Percentiles rank a stretch among this genome's conserved stretches.
phyloP scores from a whole-genome alignment of 2,888 invertebrate species.

The Phytoseiulus persimilis region DNA sequence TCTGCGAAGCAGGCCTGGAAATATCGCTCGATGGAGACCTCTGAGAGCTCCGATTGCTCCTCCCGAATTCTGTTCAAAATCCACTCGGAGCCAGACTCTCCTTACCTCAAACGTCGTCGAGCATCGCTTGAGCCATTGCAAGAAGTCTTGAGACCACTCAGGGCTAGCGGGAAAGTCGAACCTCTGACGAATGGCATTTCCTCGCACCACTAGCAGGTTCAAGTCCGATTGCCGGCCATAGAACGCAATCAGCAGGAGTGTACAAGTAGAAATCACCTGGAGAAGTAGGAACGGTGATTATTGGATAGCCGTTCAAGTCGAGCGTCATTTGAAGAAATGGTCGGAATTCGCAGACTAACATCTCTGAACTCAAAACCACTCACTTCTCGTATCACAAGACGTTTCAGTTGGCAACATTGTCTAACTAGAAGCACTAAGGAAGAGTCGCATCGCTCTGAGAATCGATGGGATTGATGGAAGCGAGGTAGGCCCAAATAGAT shows the following conservation, averaged over 20 bases:
- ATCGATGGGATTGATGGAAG: slow-evolving; percentile 60
- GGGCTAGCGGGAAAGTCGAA: slow-evolving; percentile 60
- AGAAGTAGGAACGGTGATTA: slow-evolving; percentile 55
- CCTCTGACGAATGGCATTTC: slow-evolving; percentile 62
- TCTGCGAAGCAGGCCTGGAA: slow-evolving; percentile 50
- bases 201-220: slow-evolving; percentile 59
- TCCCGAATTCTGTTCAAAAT: no score
- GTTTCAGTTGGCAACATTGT: slow-evolving; percentile 61
- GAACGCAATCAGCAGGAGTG: slow-evolving; percentile 62
- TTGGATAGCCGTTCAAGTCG: neutral
- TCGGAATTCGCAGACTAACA: no score
- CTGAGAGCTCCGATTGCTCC: no score
- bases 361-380: slow-evolving; percentile 6
- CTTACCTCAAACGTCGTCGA: slow-evolving; percentile 61
- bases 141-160: slow-evolving; percentile 62
- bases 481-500: slow-evolving; percentile 63
- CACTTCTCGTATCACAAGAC: slow-evolving; percentile 55
- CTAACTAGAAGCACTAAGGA: slow-evolving; percentile 60
- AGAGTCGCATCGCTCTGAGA: slow-evolving; percentile 64
- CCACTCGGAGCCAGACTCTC: slow-evolving; percentile 52
- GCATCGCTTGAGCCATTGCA: slow-evolving; percentile 59
- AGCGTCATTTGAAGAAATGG: no score
- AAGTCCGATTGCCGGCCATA: slow-evolving; percentile 57
- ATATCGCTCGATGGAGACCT: no score
- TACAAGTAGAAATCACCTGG: slow-evolving; percentile 67